Evolutionary conservation across 2,797 vertebrate genomes (phyloP), one percentile per base, ranked within the genome.

Genomic region (Acridotheres tristis): DNA sequence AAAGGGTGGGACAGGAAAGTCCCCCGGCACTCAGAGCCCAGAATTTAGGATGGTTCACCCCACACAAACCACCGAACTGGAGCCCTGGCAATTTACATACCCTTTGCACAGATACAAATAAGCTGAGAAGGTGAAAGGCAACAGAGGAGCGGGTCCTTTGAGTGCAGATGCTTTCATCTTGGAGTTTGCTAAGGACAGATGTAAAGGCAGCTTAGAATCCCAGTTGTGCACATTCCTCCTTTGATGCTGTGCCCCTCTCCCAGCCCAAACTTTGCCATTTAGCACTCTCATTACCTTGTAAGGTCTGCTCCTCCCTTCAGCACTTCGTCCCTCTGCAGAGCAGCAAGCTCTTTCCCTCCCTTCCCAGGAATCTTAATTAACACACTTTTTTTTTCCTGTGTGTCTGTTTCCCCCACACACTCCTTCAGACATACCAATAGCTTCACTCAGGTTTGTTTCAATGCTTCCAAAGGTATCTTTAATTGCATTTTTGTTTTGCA

Each of bases 341-440:
- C 9, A 13, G 67, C 47, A 90, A 77, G 84, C 43, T 55, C 42
- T 67, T 91, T 94, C 85, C 91, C 88, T 90, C 95, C 91, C 94
- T 96, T 74, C 69, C 42, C 85, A 94, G 96, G 92, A 94, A 96
- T 93, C 89, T 90, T 93, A 96, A 94, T 95, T 92, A 89, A 83
- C 26, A 42, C 57, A 55, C 36, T 30, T 63, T 62, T 89, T 89
- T 34, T 91, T 89, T 22, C 27, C 47, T 42, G 45, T 14, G 21
- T 71, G 55, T 53, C 66, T 82, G 5, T 73, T 88, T 21, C 36
- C 48, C 30, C n/a, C 42, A 22, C 63, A 17, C 29, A 59, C 65
- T 61, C 67, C 40, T 82, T 85, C 80, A 89, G 55, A 89, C 42
- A 57, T 43, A 82, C 55, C 59, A 34, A 36, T 75, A 50, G 5